A percentile compares a stretch with the other conserved stretches of the same genome.
These are phyloP conservation scores for Picus viridis DNA, from an alignment of 2,797 vertebrate genomes.

Conservation along the genomic window DNA sequence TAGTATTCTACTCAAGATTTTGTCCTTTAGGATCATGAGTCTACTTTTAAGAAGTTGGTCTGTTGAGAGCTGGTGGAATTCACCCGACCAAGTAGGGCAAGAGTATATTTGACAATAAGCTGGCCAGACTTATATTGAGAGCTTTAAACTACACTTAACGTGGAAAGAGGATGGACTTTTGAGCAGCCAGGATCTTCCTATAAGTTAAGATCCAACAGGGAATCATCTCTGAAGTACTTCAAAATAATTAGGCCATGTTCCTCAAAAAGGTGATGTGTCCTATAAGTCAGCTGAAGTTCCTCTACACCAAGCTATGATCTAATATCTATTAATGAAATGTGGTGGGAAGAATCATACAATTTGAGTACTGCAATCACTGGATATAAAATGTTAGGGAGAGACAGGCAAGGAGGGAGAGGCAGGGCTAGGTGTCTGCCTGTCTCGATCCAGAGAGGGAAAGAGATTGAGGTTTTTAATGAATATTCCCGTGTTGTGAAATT, in stretches of 20 bases:
- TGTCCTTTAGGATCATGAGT: background rate
- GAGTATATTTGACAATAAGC: background rate
- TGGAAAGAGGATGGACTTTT: background rate
- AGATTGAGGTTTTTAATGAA: too few species aligned
- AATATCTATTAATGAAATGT: background rate
- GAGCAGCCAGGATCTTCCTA: background rate
- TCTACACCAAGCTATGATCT: background rate
- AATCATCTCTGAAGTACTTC: background rate
- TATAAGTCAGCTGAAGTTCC: background rate
- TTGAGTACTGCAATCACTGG: background rate
- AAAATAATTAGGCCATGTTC: background rate
- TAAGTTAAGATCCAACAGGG: background rate
- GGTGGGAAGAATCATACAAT: accelerated
- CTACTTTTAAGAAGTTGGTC: background rate
- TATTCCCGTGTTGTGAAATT: too few species aligned
- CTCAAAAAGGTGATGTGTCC: background rate
- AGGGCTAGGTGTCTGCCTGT: background rate
- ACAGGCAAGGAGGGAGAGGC: background rate
- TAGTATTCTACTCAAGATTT: background rate
- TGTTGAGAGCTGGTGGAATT: background rate
- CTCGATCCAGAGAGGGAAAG: too few species aligned
- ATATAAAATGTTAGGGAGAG: background rate
- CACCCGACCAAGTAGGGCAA: background rate
- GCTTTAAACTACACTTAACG: background rate
- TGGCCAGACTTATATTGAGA: background rate